These are phyloP conservation scores for Saiga tatarica DNA, from an alignment of 2,113 vertebrate genomes.

Conservation along the genomic window DNA sequence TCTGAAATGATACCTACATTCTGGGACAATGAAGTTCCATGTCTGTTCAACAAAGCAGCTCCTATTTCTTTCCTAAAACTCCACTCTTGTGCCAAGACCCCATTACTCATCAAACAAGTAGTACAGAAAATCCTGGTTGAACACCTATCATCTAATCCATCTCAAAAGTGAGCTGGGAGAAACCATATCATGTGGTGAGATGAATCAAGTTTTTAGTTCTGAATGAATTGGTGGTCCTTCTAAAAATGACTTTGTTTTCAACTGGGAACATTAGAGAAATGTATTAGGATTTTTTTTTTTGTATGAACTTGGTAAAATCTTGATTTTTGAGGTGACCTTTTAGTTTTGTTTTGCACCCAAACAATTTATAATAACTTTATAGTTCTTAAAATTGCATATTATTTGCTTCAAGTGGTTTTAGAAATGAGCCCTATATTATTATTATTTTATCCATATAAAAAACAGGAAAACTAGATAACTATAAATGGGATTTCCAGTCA, in stretches of 20 bases:
- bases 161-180: not conserved
- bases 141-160: not conserved
- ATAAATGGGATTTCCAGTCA: not conserved
- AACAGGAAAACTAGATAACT: not conserved
- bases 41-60: not conserved
- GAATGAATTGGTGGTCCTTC: not conserved
- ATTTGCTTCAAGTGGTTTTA: not conserved
- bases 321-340: not conserved
- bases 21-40: not conserved
- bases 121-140: not conserved
- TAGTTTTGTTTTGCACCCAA: not conserved
- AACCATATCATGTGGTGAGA: not conserved
- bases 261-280: not conserved
- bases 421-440: not conserved
- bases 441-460: not conserved
- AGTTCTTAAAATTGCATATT: not conserved
- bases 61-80: not conserved
- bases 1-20: not conserved
- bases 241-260: not conserved
- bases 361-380: not conserved
- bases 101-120: not conserved
- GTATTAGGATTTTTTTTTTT: not conserved
- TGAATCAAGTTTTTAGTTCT: not conserved
- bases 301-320: not conserved
- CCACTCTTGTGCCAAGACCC: not conserved